A percentile compares a stretch with the other conserved stretches of the same genome.
These are phyloP conservation scores for Corythaixoides concolor DNA, from an alignment of 2,113 vertebrate genomes.

Conservation along the genomic window DNA sequence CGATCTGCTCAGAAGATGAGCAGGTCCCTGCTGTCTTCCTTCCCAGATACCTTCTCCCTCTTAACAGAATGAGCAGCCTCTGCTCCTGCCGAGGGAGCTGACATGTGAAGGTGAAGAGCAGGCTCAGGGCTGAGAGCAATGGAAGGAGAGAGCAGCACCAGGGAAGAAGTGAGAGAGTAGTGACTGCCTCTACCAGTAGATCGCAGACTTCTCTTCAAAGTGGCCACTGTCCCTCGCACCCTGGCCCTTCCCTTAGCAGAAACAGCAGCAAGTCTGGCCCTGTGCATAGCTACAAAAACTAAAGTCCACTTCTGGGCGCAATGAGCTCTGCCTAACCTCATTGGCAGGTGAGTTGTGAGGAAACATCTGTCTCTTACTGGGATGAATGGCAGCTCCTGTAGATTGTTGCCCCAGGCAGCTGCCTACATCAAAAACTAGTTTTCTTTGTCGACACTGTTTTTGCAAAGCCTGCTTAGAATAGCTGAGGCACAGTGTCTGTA, in stretches of 20 bases:
- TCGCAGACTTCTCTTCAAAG: not conserved
- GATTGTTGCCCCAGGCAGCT: not conserved
- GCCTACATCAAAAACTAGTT: not conserved
- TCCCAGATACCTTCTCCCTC: not conserved
- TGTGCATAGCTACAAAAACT: not conserved
- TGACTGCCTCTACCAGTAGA: not conserved
- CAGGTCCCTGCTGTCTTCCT: not conserved
- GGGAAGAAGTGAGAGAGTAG: not conserved
- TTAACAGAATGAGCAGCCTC: not conserved
- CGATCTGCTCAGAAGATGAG: not conserved
- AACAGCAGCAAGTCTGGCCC: not conserved
- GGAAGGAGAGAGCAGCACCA: not conserved
- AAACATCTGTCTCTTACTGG: not conserved
- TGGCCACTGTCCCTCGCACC: not conserved
- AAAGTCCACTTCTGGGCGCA: not conserved
- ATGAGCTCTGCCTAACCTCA: not conserved
- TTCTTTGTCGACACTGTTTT: not conserved
- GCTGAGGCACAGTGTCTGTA: not conserved
- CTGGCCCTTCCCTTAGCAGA: not conserved
- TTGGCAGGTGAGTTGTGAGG: not conserved
- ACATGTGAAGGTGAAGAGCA: not conserved
- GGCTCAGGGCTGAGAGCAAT: not conserved
- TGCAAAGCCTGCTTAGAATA: not conserved
- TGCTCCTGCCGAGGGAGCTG: not conserved
- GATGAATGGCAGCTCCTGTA: not conserved